Percentiles rank a stretch among this genome's conserved stretches.
phyloP scores from a whole-genome alignment of 1,140 invertebrate genomes.

The Drosophila pandora region DNA sequence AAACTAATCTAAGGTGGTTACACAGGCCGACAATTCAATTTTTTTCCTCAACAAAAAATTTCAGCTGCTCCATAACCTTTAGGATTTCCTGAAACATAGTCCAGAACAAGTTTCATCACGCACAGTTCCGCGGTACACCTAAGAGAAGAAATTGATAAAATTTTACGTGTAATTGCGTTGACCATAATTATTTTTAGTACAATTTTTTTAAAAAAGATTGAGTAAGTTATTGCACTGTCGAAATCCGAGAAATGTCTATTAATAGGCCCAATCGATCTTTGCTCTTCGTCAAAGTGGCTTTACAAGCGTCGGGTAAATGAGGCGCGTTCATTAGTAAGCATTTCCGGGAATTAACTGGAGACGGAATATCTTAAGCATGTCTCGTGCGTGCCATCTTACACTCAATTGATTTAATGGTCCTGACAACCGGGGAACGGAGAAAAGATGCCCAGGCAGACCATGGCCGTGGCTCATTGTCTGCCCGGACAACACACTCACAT shows the following conservation, averaged over 20 bases:
- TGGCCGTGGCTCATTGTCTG: constrained; percentile 40
- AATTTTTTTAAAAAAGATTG: too few species aligned
- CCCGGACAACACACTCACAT: constrained; percentile 6
- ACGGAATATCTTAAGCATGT: constrained; percentile 24
- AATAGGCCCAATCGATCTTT: constrained; percentile 22
- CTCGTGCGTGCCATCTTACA: constrained; percentile 75
- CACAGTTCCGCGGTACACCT: too few species aligned
- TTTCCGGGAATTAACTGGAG: constrained; percentile 49
- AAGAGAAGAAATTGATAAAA: too few species aligned
- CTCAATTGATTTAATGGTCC: constrained; percentile 79
- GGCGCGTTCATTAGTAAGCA: constrained; percentile 73
- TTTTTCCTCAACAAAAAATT: too few species aligned
- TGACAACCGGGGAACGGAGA: constrained; percentile 24
- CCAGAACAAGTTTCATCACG: too few species aligned
- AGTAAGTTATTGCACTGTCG: too few species aligned
- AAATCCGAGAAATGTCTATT: constrained; percentile 12
- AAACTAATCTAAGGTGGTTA: too few species aligned
- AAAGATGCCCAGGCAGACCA: neutral
- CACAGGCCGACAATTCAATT: too few species aligned
- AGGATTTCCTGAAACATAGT: too few species aligned
- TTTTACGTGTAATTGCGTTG: too few species aligned
- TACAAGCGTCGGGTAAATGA: constrained; percentile 62
- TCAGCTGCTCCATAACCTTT: too few species aligned
- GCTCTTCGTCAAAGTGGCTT: constrained; percentile 26
- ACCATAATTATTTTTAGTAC: too few species aligned